phyloP scores from a whole-genome alignment of 2,888 invertebrate genomes.

The Tricholauxania praeusta region DNA sequence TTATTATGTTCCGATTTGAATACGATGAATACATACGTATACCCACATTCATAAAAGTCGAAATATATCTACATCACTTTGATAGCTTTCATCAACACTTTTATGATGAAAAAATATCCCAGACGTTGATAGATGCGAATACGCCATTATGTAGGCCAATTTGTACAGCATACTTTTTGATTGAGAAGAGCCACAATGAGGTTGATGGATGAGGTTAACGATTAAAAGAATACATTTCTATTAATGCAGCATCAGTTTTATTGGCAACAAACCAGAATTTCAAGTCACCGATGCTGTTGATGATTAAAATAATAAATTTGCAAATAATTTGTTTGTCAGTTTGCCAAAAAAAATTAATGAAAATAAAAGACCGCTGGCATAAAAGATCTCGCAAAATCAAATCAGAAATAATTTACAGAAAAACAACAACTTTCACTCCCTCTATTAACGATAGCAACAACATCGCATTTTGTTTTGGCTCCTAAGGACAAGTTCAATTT shows the following conservation, averaged over 20 bases:
- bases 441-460: no score
- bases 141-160: not conserved
- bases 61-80: no score
- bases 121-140: no score
- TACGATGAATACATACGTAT: no score
- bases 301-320: slow-evolving; percentile 35
- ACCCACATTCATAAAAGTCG: no score
- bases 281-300: slow-evolving; percentile 13
- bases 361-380: not conserved
- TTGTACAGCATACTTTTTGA: not conserved
- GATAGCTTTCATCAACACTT: no score
- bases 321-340: slow-evolving; percentile 38
- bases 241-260: slow-evolving; percentile 11
- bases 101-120: no score
- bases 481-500: slow-evolving; percentile 10
- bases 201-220: slow-evolving; percentile 20
- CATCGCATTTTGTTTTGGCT: no score
- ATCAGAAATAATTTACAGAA: not conserved
- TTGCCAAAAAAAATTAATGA: slow-evolving; percentile 33
- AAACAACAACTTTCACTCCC: not conserved
- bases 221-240: slow-evolving; percentile 18
- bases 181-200: not conserved
- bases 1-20: no score
- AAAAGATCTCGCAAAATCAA: not conserved
- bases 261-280: slow-evolving; percentile 20